Percentiles rank a stretch among this genome's conserved stretches.
Conservation (phyloP, 2,888 invertebrate species). For the Lycaena phlaeas region DNA sequence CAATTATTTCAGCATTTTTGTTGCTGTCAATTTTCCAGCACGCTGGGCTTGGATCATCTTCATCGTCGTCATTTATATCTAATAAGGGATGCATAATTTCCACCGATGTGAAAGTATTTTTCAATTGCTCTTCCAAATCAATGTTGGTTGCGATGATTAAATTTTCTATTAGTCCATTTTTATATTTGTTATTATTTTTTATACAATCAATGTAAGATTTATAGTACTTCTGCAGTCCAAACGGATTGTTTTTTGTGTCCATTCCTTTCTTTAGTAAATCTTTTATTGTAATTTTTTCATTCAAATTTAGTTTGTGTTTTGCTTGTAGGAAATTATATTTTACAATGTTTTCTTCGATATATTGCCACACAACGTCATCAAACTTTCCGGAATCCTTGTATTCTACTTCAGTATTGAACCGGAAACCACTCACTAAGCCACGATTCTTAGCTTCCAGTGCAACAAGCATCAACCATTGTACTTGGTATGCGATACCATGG, state of each 20-base stretch:
- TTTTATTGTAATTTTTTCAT: constrained; percentile 4
- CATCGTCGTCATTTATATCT: not conserved
- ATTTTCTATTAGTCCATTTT: not conserved
- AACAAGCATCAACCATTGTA: constrained; percentile 10
- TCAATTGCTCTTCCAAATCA: not conserved
- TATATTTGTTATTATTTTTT: not conserved
- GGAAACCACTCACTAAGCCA: not conserved
- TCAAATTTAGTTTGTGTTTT: constrained; percentile 2
- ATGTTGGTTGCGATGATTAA: constrained; percentile 1
- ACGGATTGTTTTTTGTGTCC: not conserved
- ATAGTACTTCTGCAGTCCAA: constrained; percentile 6
- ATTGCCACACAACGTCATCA: constrained; percentile 10
- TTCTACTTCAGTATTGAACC: constrained; percentile 9
- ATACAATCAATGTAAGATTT: constrained; percentile 1
- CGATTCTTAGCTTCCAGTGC: constrained; percentile 7
- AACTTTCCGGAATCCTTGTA: constrained; percentile 8
- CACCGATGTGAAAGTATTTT: not conserved
- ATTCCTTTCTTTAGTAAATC: not conserved
- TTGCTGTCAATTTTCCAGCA: constrained; percentile 1
- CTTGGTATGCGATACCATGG: constrained; percentile 9
- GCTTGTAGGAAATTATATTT: constrained; percentile 9
- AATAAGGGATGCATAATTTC: not conserved
- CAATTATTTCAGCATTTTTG: not conserved
- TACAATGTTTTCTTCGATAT: not conserved
- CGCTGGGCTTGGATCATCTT: not conserved